Percentiles rank a stretch among this genome's conserved stretches.
phyloP scores from a whole-genome alignment of 2,113 vertebrate species.

The Canis aureus region DNA sequence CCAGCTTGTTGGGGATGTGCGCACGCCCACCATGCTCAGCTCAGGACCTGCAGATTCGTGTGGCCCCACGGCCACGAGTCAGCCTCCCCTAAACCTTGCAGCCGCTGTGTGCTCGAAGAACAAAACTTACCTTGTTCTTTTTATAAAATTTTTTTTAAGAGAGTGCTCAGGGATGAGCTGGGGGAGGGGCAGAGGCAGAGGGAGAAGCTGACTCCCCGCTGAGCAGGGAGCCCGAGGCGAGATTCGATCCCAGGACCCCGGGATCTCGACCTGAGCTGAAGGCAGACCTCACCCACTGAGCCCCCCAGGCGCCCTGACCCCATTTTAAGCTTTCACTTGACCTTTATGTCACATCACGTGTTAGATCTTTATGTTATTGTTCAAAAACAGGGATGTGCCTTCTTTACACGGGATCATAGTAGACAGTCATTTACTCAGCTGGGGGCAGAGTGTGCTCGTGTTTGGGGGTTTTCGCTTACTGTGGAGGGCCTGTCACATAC shows the following conservation, averaged over 20 bases:
- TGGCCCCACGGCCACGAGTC: neutral
- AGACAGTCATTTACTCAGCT: neutral
- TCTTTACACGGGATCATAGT: neutral
- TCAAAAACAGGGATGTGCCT: neutral
- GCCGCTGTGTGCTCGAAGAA: fast-evolving
- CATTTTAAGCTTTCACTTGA: neutral
- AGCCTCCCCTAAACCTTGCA: neutral
- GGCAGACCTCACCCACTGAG: no score
- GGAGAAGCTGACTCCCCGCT: no score
- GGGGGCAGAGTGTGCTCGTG: fast-evolving
- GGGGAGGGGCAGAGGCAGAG: no score
- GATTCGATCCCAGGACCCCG: no score
- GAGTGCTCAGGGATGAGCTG: no score
- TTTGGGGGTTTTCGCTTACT: neutral
- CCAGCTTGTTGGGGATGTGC: neutral
- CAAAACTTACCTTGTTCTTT: neutral
- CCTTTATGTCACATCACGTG: fast-evolving
- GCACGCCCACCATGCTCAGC: neutral
- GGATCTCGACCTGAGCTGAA: no score
- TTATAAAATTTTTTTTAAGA: no score
- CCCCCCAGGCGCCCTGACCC: no score
- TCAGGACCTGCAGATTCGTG: neutral
- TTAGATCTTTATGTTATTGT: neutral
- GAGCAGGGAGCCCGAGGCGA: no score
- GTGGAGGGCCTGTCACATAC: neutral